phyloP scores from a whole-genome alignment of 2,888 invertebrate species.

The Aphodius granarius region DNA sequence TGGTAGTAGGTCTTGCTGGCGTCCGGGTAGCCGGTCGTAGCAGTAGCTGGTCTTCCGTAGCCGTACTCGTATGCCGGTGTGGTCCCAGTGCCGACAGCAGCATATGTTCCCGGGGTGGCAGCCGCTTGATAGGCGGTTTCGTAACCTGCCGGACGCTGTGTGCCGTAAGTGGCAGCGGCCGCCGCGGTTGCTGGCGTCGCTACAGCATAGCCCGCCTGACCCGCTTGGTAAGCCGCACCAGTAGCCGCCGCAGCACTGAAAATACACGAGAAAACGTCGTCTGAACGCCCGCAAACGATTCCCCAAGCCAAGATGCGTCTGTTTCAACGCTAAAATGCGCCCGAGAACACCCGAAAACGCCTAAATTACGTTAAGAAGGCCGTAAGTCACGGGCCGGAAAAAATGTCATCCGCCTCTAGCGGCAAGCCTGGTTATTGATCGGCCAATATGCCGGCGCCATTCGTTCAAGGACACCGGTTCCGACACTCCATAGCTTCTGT shows the following conservation, averaged over 20 bases:
- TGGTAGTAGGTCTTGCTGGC: slow-evolving; percentile 84
- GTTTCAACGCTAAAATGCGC: slow-evolving; percentile 1
- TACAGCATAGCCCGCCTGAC: slow-evolving; percentile 83
- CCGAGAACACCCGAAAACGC: slow-evolving; percentile 19
- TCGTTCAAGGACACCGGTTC: slow-evolving; percentile 51
- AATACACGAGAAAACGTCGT: slow-evolving; percentile 24
- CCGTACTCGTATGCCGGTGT: slow-evolving; percentile 70
- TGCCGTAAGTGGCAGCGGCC: slow-evolving; percentile 82
- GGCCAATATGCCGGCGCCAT: slow-evolving; percentile 52
- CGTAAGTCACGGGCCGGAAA: slow-evolving; percentile 17
- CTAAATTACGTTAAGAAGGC: slow-evolving; percentile 16
- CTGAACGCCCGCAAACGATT: background rate
- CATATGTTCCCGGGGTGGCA: slow-evolving; percentile 72
- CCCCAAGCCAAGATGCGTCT: background rate
- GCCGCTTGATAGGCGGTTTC: slow-evolving; percentile 83
- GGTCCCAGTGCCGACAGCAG: slow-evolving; percentile 56
- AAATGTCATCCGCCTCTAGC: slow-evolving; percentile 27
- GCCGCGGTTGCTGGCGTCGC: slow-evolving; percentile 79
- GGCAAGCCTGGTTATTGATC: slow-evolving; percentile 48
- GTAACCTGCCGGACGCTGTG: slow-evolving; percentile 80
- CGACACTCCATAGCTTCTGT: background rate
- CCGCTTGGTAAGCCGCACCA: slow-evolving; percentile 80
- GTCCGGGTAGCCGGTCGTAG: slow-evolving; percentile 65
- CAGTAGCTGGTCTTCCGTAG: slow-evolving; percentile 60
- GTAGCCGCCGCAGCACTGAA: slow-evolving; percentile 68